Base-by-base conservation (phyloP, 1,140 invertebrate species). In the Apis cerana region DNA sequence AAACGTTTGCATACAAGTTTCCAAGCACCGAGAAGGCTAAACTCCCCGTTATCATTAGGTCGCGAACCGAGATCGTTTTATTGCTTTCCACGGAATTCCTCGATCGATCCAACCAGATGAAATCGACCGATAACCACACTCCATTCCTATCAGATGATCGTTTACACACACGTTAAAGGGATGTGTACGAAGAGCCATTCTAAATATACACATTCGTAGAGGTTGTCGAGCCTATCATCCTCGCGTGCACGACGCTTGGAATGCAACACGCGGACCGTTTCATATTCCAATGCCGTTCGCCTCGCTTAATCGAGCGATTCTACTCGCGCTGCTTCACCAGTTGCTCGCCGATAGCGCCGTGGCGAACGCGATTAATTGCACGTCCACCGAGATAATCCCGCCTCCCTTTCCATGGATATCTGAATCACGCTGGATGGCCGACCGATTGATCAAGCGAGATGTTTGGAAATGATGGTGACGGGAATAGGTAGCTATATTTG, bases 71-170 rank as follows among this genome's bases (percentile, higher is more conserved):
- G 64, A 58, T 48, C 43, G 65, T 76, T 72, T 65, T 68, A 74
- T 85, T 81, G 27, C 33, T 81, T 81, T 80, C 80, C 85, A 86
- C 84, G 78, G 84, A 77, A 91, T 88, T 88, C 86, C 67, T 82
- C 80, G 90, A 91, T 90, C 90, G 90, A 90, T 91, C 84, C 33
- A 86, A 80, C 65, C 48, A 88, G 92, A 93, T 92, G 77, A 82
- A 89, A 86, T 88, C 86, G 83, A n/a, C 69, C 81, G 92, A 93
- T 92, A 93, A 87, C 58, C 61, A 71, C 83, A 85, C 80, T 74
- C 82, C 54, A 80, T 80, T 86, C 83, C 83, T 92, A 92, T 93
- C 92, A 91, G 91, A 93, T 93, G 91, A 90, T 89, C 82, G 75
- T 75, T 87, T 83, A 91, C 88, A 91, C 90, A 89, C 89, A 54